phyloP scores from a whole-genome alignment of 2,113 vertebrate genomes.

The Cygnus buccinator region DNA sequence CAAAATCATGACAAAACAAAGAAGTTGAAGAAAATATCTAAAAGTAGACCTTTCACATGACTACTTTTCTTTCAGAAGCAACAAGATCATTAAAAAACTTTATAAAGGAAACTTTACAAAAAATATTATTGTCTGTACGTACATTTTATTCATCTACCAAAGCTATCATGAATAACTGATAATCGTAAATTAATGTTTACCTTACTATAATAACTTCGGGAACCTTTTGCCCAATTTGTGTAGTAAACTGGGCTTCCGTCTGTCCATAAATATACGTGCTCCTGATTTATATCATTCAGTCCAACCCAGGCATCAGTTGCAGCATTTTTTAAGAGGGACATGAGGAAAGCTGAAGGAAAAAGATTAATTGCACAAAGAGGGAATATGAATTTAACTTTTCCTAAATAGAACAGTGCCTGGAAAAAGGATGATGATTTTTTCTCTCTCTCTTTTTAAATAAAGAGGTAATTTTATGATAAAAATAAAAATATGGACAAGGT shows the following conservation, averaged over 20 bases:
- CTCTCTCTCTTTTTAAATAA: neutral
- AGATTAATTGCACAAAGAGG: neutral
- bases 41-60: neutral
- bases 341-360: conserved; percentile 86
- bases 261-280: conserved; percentile 91
- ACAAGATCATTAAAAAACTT: neutral
- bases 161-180: neutral
- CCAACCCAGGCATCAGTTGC: conserved; percentile 86
- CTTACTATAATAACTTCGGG: conserved; percentile 64
- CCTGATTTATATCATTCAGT: conserved; percentile 89
- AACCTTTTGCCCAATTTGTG: conserved; percentile 93
- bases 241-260: conserved; percentile 86
- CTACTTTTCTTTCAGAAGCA: neutral
- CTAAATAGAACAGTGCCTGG: neutral
- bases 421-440: neutral
- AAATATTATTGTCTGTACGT: neutral
- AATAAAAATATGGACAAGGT: neutral
- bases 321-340: conserved; percentile 76
- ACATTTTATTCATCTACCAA: neutral
- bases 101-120: neutral
- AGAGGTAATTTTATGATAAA: neutral
- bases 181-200: neutral
- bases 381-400: neutral
- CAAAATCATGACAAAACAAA: neutral
- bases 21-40: neutral